phyloP scores from a whole-genome alignment of 2,797 vertebrate species.

The Cirrhinus molitorella region DNA sequence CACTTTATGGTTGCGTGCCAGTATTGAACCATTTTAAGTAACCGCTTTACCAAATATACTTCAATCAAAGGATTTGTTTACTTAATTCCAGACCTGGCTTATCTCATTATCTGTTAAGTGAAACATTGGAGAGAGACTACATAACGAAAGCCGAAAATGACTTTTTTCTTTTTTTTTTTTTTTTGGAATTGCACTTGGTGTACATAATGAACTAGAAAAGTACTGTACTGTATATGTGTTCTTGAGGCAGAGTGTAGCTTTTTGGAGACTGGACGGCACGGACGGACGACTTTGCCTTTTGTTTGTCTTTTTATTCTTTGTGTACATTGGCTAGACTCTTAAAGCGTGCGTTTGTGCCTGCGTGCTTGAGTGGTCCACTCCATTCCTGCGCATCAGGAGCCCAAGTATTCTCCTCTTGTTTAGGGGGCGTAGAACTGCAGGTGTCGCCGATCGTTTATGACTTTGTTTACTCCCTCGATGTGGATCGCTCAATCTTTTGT shows the following conservation, averaged over 20 bases:
- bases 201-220: conserved; percentile 59
- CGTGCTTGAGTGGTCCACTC: conserved; percentile 66
- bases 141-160: conserved; percentile 68
- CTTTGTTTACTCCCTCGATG: conserved; percentile 31
- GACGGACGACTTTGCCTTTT: conserved; percentile 17
- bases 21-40: conserved; percentile 78
- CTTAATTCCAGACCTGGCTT: conserved; percentile 80
- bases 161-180: conserved; percentile 36
- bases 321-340: conserved; percentile 3
- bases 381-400: conserved; percentile 70
- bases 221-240: conserved; percentile 63
- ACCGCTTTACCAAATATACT: conserved; percentile 82
- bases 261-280: conserved; percentile 24
- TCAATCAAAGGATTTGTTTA: conserved; percentile 79
- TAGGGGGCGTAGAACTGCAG: conserved; percentile 24
- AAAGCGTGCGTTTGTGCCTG: conserved; percentile 51
- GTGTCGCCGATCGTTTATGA: conserved; percentile 28
- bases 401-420: conserved; percentile 58
- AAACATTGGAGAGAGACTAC: conserved; percentile 70
- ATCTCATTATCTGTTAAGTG: conserved; percentile 70
- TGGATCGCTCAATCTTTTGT: conserved; percentile 23
- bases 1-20: conserved; percentile 80
- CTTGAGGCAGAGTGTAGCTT: conserved; percentile 54
- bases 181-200: conserved; percentile 83
- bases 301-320: conserved; percentile 12